phyloP scores from a whole-genome alignment of 2,797 vertebrate genomes.

The Phalanger gymnotis region DNA sequence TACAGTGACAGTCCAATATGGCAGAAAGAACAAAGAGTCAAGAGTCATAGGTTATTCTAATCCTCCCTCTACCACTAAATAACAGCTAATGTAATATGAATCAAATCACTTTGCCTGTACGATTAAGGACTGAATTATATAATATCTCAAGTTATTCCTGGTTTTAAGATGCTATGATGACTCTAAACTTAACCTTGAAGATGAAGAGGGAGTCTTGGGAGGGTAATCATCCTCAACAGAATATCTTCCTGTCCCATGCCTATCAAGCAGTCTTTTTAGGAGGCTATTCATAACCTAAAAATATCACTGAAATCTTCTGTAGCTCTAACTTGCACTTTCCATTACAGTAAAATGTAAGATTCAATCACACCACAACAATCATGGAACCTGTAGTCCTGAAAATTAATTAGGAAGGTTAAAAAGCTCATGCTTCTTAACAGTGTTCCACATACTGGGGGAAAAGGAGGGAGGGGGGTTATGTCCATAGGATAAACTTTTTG shows the following conservation, averaged over 20 bases:
- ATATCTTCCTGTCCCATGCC: not conserved
- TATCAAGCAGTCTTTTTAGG: not conserved
- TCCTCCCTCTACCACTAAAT: not conserved
- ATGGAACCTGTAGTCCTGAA: not conserved
- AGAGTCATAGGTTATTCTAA: not conserved
- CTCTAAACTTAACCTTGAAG: not conserved
- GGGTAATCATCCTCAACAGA: not conserved
- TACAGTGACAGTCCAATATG: not conserved
- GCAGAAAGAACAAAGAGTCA: not conserved
- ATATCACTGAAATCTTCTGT: not conserved
- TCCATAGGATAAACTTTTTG: not conserved
- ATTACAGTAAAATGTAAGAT: not conserved
- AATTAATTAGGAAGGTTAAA: not conserved
- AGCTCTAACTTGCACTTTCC: not conserved
- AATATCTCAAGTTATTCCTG: not conserved
- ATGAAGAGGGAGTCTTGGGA: not conserved
- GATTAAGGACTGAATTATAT: not conserved
- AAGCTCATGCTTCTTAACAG: not conserved
- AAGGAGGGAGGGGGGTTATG: not conserved
- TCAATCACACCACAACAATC: not conserved
- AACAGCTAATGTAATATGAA: not conserved
- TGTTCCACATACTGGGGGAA: not conserved
- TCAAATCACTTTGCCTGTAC: not conserved
- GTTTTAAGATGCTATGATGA: not conserved
- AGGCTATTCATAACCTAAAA: not conserved